phyloP scores from a whole-genome alignment of 2,113 vertebrate species.

The Aleadryas rufinucha region DNA sequence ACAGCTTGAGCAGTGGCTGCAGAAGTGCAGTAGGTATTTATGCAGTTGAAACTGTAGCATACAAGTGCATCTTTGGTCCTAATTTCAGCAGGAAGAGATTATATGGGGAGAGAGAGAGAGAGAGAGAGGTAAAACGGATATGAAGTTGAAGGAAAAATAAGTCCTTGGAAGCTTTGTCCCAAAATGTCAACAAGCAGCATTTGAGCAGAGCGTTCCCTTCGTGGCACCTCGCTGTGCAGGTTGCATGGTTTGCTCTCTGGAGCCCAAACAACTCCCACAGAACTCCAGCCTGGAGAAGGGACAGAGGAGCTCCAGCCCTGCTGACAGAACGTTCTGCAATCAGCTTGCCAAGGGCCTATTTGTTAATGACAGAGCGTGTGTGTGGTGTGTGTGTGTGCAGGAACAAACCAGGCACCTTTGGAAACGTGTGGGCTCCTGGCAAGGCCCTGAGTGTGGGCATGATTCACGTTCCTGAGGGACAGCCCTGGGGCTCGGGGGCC shows the following conservation, averaged over 20 bases:
- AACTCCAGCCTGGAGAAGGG: background rate
- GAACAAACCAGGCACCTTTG: background rate
- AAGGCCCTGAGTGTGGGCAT: fast-evolving
- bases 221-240: background rate
- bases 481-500: background rate
- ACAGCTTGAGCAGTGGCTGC: conserved; percentile 82
- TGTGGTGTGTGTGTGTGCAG: fast-evolving
- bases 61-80: conserved; percentile 52
- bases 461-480: background rate
- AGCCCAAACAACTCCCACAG: background rate
- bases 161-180: background rate
- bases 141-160: background rate
- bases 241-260: background rate
- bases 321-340: background rate
- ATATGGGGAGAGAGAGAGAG: background rate
- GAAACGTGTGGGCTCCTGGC: background rate
- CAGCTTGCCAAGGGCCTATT: background rate
- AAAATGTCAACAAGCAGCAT: background rate
- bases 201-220: background rate
- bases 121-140: background rate
- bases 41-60: conserved; percentile 54
- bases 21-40: conserved; percentile 73
- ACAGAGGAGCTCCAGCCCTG: background rate
- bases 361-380: fast-evolving
- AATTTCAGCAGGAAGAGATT: conserved; percentile 25